Conservation (phyloP, 2,113 vertebrate genomes). For the Tenrec ecaudatus region DNA sequence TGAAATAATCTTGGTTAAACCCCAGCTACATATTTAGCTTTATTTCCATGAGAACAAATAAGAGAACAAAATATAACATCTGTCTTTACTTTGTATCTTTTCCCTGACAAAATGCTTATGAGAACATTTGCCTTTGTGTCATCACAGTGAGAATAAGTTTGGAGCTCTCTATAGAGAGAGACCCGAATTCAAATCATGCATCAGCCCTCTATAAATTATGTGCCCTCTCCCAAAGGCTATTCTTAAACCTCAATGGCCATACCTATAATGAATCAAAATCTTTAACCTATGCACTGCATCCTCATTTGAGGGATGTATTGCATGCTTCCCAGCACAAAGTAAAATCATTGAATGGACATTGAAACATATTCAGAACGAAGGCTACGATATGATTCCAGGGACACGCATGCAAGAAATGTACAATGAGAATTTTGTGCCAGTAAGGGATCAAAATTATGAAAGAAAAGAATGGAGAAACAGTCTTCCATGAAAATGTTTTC, state of each 20-base stretch:
- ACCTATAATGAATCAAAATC: not conserved
- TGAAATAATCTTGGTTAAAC: constrained; percentile 9
- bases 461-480: not conserved
- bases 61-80: not conserved
- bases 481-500: not conserved
- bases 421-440: not conserved
- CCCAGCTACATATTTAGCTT: not conserved
- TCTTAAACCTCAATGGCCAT: not conserved
- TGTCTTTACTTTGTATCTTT: not conserved
- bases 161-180: not conserved
- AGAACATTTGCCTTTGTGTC: not conserved
- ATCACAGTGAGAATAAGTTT: not conserved
- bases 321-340: not conserved
- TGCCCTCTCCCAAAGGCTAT: not conserved
- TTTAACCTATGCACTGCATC: not conserved
- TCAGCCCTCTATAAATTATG: not conserved
- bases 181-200: not conserved
- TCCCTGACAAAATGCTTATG: not conserved
- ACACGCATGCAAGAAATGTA: not conserved
- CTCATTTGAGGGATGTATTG: not conserved
- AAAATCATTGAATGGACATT: not conserved
- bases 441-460: not conserved
- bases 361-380: constrained; percentile 6
- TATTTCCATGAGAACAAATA: constrained; percentile 53
- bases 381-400: not conserved